phyloP scores from a whole-genome alignment of 2,888 invertebrate genomes.

The Schizaphis graminum region DNA sequence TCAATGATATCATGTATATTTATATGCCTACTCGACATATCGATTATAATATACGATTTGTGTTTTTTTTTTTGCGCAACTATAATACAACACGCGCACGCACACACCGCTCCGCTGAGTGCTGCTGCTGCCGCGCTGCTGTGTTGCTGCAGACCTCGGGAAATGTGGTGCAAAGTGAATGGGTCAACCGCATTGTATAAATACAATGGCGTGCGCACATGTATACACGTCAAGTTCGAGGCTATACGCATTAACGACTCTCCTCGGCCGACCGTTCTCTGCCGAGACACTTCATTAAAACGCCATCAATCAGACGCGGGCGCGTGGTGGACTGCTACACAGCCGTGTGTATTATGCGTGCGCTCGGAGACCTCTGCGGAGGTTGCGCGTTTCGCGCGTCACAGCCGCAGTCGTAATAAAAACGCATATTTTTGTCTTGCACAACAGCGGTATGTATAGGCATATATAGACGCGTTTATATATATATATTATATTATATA shows the following conservation, averaged over 20 bases:
- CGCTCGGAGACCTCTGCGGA: conserved; percentile 28
- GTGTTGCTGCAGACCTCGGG: conserved; percentile 38
- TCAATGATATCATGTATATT: background rate
- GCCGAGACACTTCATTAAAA: conserved; percentile 62
- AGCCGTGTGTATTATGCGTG: background rate
- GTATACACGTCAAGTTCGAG: conserved; percentile 56
- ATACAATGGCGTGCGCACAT: conserved; percentile 25
- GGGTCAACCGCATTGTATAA: conserved; percentile 60
- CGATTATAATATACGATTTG: conserved; percentile 34
- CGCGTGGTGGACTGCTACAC: background rate
- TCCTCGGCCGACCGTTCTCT: conserved; percentile 30
- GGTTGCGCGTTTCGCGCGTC: conserved; percentile 10
- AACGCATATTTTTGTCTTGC: conserved; percentile 33
- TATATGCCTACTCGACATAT: background rate
- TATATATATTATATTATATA: background rate
- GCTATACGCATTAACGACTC: conserved; percentile 54
- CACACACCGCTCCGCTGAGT: background rate
- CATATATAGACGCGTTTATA: background rate
- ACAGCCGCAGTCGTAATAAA: background rate
- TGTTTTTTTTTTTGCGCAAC: conserved; percentile 39
- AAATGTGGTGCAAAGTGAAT: conserved; percentile 63
- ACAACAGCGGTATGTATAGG: background rate
- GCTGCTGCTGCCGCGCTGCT: too few relatives aligned
- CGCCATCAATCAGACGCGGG: conserved; percentile 58
- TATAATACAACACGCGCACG: background rate